A percentile compares a stretch with the other conserved stretches of the same genome.
phyloP scores from a whole-genome alignment of 2,797 vertebrate genomes.

The Eutrigla gurnardus region DNA sequence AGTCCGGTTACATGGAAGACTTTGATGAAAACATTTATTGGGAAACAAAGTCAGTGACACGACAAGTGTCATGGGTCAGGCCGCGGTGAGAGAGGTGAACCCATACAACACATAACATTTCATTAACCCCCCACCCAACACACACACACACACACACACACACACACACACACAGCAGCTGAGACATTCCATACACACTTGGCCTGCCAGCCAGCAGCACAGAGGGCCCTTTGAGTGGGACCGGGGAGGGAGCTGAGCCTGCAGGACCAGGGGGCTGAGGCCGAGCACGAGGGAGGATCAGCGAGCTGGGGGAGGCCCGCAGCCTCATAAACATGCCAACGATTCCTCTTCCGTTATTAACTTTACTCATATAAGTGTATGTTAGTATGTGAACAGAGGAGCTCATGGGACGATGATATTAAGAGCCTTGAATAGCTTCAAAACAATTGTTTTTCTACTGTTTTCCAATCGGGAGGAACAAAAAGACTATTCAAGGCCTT shows the following conservation, averaged over 20 bases:
- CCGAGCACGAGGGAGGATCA: slow-evolving; percentile 69
- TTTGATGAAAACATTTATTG: slow-evolving; percentile 11
- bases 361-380: not conserved
- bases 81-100: slow-evolving; percentile 68
- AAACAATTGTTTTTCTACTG: slow-evolving; percentile 45
- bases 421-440: slow-evolving; percentile 4
- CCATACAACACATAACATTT: slow-evolving; percentile 78
- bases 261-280: slow-evolving; percentile 47
- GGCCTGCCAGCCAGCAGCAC: slow-evolving; percentile 78
- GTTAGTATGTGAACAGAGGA: not conserved
- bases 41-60: slow-evolving; percentile 47
- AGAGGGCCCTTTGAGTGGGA: slow-evolving; percentile 82
- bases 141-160: slow-evolving; percentile 62
- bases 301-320: slow-evolving; percentile 46
- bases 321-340: slow-evolving; percentile 62
- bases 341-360: slow-evolving; percentile 17
- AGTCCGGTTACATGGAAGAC: not conserved
- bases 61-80: slow-evolving; percentile 57
- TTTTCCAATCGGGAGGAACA: slow-evolving; percentile 55
- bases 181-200: slow-evolving; percentile 85
- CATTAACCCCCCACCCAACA: slow-evolving; percentile 68
- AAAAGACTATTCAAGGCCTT: slow-evolving; percentile 68
- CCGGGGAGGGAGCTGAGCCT: slow-evolving; percentile 65
- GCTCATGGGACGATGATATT: not conserved
- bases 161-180: slow-evolving; percentile 77